Base-by-base conservation (phyloP, 1,140 invertebrate genomes). In the Eumaeus atala region DNA sequence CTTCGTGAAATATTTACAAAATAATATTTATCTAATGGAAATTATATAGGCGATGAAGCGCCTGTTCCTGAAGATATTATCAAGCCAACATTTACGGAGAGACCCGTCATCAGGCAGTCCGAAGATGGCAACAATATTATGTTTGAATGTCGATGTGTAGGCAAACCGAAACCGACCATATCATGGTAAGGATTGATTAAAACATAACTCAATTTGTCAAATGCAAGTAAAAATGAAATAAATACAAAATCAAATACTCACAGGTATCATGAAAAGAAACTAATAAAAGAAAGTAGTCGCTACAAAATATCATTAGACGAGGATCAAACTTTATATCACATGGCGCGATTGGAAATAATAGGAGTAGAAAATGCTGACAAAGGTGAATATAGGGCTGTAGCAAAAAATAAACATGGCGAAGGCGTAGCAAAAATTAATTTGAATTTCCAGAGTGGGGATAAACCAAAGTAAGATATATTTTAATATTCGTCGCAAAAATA, bases 1-100 rank as follows among this genome's bases (percentile, higher is more conserved):
- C 58, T 64, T 74, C 58, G 57, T 70, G 47, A 62, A 61, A 52
- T 44, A 53, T 53, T 54, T 58, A 53, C 21, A 51, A 62, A 47
- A 47, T 54, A 48, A 58, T 56, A 38, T 48, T 48, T 47, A 56
- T 47, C 54, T 53, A 64, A 12, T 61, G 53, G 62, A 61, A 59
- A 71, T 70, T 74, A 72, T 62, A 67, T 92, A 96, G 95, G 95
- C 94, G 95, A 96, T 88, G 95, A 96, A 89, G 94, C 95, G 73
- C 93, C 95, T 53, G 92, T 95, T 68, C 95, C 95, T 58, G 93
- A 94, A 66, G 94, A 96, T 84, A 96, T 94, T 76, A 94, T 95
- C 78, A 96, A 95, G 88, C 97, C 97, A 51, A 97, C 95, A 58
- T 99, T 99, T 90, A 97, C 96, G 64, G 96, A 98, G 91, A 92